A percentile compares a stretch with the other conserved stretches of the same genome.
phyloP scores from a whole-genome alignment of 2,797 vertebrate genomes.

The Sparus aurata region DNA sequence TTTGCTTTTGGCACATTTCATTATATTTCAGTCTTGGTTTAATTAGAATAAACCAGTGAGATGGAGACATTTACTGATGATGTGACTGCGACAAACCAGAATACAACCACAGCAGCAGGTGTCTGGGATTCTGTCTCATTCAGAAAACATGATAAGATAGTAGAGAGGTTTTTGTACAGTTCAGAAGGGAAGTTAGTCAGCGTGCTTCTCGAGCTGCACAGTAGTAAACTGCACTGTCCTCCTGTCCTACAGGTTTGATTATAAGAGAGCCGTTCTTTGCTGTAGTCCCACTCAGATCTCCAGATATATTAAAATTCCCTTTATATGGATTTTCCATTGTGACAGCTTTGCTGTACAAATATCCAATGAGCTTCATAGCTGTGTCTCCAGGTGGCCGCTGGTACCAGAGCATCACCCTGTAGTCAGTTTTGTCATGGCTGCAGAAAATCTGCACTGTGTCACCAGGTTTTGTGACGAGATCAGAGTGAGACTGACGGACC shows the following conservation, averaged over 20 bases:
- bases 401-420: constrained; percentile 47
- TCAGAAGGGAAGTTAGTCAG: constrained; percentile 26
- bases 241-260: rapidly evolving
- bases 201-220: constrained; percentile 57
- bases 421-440: constrained; percentile 31
- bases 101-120: constrained; percentile 47
- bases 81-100: constrained; percentile 3
- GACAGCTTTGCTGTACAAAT: rapidly evolving
- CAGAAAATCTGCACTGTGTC: constrained; percentile 33
- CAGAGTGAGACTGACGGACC: constrained; percentile 31
- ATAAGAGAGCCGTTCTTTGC: constrained; percentile 42
- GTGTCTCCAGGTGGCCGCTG: constrained; percentile 15
- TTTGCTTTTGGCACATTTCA: no score
- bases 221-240: constrained; percentile 48
- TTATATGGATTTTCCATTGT: not conserved
- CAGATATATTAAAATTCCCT: not conserved
- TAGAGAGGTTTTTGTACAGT: not conserved
- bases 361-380: constrained; percentile 54
- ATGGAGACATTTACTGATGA: not conserved
- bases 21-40: not conserved
- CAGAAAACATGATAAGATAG: not conserved
- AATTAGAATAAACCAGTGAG: no score
- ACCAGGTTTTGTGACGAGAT: not conserved
- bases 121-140: not conserved
- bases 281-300: constrained; percentile 23